phyloP scores from a whole-genome alignment of 2,113 vertebrate species.

The Galemys pyrenaicus region DNA sequence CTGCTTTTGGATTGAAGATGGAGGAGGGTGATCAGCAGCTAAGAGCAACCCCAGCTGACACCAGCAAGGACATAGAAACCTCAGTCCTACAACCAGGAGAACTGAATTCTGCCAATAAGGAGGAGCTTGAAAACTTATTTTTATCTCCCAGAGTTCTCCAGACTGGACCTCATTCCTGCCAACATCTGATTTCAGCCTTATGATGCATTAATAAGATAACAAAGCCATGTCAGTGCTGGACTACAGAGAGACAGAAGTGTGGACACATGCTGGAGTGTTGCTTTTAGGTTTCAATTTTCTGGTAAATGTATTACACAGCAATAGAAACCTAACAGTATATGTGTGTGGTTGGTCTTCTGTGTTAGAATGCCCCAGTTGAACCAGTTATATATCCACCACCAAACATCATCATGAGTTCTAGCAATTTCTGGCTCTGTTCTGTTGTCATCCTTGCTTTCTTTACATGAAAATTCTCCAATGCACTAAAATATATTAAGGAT shows the following conservation, averaged over 20 bases:
- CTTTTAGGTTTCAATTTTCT: not conserved
- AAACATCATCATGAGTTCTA: not conserved
- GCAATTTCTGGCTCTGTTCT: not conserved
- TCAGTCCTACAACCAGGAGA: not conserved
- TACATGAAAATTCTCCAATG: not conserved
- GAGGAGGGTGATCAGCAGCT: not conserved
- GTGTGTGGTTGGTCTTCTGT: too few relatives aligned
- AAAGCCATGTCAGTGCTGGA: not conserved
- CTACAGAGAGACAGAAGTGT: not conserved
- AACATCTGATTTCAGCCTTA: not conserved
- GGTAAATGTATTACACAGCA: not conserved
- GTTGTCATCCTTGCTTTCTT: rapidly evolving
- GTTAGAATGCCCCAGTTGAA: not conserved
- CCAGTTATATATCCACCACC: too few relatives aligned
- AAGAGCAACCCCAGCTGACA: not conserved
- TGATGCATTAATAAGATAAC: not conserved
- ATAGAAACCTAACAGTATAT: not conserved
- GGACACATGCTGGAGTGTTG: not conserved
- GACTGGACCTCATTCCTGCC: not conserved
- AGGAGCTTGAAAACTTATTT: not conserved
- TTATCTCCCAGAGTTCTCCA: not conserved
- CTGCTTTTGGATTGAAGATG: not conserved
- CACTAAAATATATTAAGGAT: not conserved
- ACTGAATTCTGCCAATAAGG: not conserved
- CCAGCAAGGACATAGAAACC: not conserved